phyloP scores from a whole-genome alignment of 2,888 invertebrate genomes.

The Acleris sparsana region DNA sequence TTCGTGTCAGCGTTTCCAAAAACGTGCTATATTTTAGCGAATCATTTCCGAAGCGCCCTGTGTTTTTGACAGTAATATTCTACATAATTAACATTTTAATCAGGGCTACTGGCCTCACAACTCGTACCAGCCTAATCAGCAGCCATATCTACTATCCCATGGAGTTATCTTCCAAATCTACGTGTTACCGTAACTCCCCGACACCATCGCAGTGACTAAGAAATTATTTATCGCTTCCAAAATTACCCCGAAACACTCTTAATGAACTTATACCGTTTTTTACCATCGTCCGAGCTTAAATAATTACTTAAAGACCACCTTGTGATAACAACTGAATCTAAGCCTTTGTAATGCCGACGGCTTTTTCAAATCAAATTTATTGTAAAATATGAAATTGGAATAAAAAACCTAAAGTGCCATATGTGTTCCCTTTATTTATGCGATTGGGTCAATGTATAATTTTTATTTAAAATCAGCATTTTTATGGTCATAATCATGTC shows the following conservation, averaged over 20 bases:
- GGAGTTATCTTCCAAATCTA: conserved; percentile 21
- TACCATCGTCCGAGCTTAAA: conserved; percentile 53
- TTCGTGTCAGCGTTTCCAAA: no score
- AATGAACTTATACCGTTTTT: conserved; percentile 75
- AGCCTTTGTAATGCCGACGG: conserved; percentile 70
- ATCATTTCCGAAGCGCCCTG: background rate
- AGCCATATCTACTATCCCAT: conserved; percentile 21
- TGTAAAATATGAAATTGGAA: conserved; percentile 71
- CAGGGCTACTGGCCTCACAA: conserved; percentile 13
- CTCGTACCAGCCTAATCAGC: conserved; percentile 23
- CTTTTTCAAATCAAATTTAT: conserved; percentile 68
- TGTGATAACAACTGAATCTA: conserved; percentile 59
- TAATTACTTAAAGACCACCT: conserved; percentile 74
- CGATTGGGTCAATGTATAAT: conserved; percentile 69
- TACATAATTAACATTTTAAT: conserved; percentile 16
- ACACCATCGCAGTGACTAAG: conserved; percentile 51
- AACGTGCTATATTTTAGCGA: background rate
- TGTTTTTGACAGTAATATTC: conserved; percentile 2
- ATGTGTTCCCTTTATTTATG: conserved; percentile 75
- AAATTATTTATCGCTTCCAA: conserved; percentile 64
- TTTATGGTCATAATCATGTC: conserved; percentile 65
- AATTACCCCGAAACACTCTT: conserved; percentile 56
- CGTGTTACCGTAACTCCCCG: conserved; percentile 51
- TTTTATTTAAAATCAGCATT: conserved; percentile 75
- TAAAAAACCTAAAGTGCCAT: conserved; percentile 64